Conservation (phyloP, 2,797 vertebrate genomes). For the Paramormyrops hopkinsi region DNA sequence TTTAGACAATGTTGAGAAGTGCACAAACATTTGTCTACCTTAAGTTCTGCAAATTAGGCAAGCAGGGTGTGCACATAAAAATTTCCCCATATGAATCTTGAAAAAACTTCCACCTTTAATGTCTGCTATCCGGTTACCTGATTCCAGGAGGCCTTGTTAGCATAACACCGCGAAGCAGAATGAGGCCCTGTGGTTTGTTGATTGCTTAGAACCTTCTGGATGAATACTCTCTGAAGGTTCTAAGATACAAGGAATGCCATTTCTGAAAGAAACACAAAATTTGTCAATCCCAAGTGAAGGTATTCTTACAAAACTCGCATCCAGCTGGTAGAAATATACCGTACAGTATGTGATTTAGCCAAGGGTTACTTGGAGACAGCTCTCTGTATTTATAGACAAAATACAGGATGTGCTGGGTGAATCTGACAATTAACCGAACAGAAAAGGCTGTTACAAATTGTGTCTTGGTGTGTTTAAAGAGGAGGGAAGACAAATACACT, state of each 20-base stretch:
- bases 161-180: background rate
- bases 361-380: background rate
- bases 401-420: background rate
- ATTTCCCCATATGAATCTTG: background rate
- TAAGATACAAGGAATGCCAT: background rate
- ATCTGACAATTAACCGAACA: conserved; percentile 6
- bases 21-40: background rate
- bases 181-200: background rate
- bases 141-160: background rate
- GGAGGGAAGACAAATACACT: conserved; percentile 57
- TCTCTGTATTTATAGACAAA: background rate
- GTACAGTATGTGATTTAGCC: background rate
- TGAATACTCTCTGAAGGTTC: background rate
- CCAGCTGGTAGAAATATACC: background rate
- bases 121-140: background rate
- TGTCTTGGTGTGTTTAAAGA: conserved; percentile 31
- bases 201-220: background rate
- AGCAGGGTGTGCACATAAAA: background rate
- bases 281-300: background rate
- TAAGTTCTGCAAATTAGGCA: background rate
- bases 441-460: conserved; percentile 13
- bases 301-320: background rate
- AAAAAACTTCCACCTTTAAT: background rate
- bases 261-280: background rate
- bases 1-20: background rate